Conservation (phyloP, 2,113 vertebrate species). For the Dipodomys merriami region DNA sequence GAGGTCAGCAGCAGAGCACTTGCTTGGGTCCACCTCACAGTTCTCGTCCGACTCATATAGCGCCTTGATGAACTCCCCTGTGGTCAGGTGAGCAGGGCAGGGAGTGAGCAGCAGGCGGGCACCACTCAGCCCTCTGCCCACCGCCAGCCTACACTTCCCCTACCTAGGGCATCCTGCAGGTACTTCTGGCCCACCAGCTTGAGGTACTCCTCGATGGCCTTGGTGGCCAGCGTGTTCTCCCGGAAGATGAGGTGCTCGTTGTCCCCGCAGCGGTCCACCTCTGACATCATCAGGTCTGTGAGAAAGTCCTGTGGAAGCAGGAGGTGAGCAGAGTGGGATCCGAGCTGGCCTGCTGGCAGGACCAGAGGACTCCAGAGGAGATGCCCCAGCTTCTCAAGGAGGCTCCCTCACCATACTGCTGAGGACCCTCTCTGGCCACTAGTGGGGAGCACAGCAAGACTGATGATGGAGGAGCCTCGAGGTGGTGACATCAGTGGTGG, state of each 20-base stretch:
- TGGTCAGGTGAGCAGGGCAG: background rate
- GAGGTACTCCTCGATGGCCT: constrained; percentile 99
- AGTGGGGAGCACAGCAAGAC: background rate
- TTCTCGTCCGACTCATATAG: constrained; percentile 99
- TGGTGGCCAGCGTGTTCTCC: constrained; percentile 98
- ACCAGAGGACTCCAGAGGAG: background rate
- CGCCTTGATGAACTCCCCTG: constrained; percentile 99
- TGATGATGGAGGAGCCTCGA: background rate
- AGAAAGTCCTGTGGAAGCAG: constrained; percentile 94
- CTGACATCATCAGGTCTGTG: constrained; percentile 99
- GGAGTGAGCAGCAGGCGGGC: background rate
- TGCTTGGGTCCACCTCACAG: constrained; percentile 97
- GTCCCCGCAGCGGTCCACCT: constrained; percentile 98
- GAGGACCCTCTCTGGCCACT: background rate
- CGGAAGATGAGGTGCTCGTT: constrained; percentile 99
- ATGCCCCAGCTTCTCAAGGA: background rate
- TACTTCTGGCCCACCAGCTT: constrained; percentile 99
- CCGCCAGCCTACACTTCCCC: constrained; percentile 42
- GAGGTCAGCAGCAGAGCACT: constrained; percentile 94
- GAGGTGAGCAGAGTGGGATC: background rate
- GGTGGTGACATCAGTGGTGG: background rate
- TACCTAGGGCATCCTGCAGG: constrained; percentile 98
- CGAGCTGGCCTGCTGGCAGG: background rate
- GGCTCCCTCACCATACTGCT: background rate
- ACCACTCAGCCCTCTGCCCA: background rate